Conservation (phyloP, 92 coral and sea anemone genomes). For the Epizoanthus illoricatus region DNA sequence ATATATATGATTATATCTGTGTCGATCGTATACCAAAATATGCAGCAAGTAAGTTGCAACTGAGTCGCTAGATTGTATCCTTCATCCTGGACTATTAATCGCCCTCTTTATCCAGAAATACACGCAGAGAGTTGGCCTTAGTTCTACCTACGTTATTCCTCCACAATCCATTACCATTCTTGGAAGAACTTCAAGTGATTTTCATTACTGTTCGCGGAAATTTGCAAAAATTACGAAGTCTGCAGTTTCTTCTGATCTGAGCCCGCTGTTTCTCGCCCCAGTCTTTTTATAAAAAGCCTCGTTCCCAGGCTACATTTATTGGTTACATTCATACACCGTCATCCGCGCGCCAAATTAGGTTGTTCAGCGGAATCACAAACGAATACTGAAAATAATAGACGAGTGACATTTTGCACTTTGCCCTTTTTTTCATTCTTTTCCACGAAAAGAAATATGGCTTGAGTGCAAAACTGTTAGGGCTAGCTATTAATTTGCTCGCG, state of each 20-base stretch:
- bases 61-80: background rate
- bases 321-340: too few species aligned
- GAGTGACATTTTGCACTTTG: background rate
- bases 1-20: too few species aligned
- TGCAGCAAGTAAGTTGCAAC: too few species aligned
- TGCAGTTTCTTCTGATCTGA: background rate
- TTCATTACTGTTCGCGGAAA: background rate
- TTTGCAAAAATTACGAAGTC: background rate
- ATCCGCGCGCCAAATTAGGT: background rate
- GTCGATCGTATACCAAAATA: background rate
- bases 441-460: background rate
- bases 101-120: too few species aligned
- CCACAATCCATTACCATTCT: background rate
- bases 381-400: background rate
- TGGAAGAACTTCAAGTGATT: background rate
- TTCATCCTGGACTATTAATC: too few species aligned
- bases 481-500: too few species aligned
- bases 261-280: background rate
- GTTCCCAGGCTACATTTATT: too few species aligned
- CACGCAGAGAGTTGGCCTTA: background rate
- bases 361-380: constrained; percentile 19
- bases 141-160: background rate
- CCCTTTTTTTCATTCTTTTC: background rate
- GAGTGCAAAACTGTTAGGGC: background rate
- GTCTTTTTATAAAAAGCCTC: constrained; percentile 1